Base-by-base conservation (phyloP, 2,113 vertebrate species). In the Chlorodrepanis virens region DNA sequence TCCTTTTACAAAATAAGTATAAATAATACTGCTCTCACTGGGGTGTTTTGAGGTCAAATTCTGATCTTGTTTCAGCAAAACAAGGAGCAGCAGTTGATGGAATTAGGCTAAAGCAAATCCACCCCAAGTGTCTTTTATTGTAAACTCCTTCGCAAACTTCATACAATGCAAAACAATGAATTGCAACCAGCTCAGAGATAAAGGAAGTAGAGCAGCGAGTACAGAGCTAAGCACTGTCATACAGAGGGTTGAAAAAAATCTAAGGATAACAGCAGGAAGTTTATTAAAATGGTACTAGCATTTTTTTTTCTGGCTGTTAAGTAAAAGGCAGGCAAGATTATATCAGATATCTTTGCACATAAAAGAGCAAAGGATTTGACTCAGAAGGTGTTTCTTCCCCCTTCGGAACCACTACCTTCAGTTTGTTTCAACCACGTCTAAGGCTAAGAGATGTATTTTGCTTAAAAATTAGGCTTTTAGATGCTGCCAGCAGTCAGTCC, bases 21-120 rank as follows among this genome's bases (percentile, higher is more conserved):
- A 93, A 95, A 90, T 95, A 96, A 94, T 70, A 67, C 40, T 42
- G 24, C 39, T 95, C 68, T 89, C 54, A 68, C 35, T 60, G n/a
- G 47, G 45, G 37, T 64, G 44, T 70, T 83, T 59, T 80, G 82
- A 90, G 83, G 93, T 92, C 77, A 91, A 79, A 91, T 89, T 79
- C 40, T 94, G 90, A 75, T 89, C 71, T 89, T 52, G 17, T 86
- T 86, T 83, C 5, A 12, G 37, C 25, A 87, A 84, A 94, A 87
- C n/a, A 44, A 64, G 69, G 69, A 93, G 52, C 13, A 89, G 49
- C 25, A 45, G 53, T 3, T 72, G 53, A 82, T 79, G 74, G 81
- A 95, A 89, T 87, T 79, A 79, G 5, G 24, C 56, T 87, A 10
- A 90, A 86, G 53, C 12, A 39, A 84, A 79, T 53, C 69, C 72